Base-by-base conservation (phyloP, 2,888 invertebrate species). In the Melanophora roralis region DNA sequence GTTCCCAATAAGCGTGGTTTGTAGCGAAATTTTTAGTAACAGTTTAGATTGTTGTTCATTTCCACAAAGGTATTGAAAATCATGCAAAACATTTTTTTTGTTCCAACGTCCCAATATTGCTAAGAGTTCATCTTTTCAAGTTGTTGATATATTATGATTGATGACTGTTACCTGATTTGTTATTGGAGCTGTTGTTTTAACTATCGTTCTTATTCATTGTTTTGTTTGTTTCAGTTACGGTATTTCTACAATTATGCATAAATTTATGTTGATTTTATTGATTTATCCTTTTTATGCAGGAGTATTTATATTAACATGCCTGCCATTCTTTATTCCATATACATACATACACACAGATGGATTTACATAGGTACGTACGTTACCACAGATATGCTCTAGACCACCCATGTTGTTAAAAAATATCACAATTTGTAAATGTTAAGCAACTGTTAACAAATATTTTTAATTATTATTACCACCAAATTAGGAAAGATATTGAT, bases 81-180 rank as follows among this genome's bases (percentile, higher is more conserved):
- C 69, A 23, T 47, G 53, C 64, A 32, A 59, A 45, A 57, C 43
- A 32, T 47, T 43, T 45, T 47, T 60, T 43, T 9, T 45, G 2
- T 49, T 23, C 1, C 8, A 27, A 16, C 68, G 27, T 8, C 19
- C 3, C 3, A 5, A 27, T 75, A 5, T 51, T 60, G 53, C 55
- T 38, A 62, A n/a, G n/a, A n/a, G n/a, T n/a, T n/a, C n/a, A n/a
- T 21, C 45, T 47, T 21, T 59, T 72, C n/a, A 43, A 49, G 43
- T 60, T 49, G 53, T 36, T 74, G 45, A 75, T 65, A 75, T 67
- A 38, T 64, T 43, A 53, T 79, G 74, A 79, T 78, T 51, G 78
- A 78, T 79, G 74, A 69, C 74, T 78, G 68, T 40, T 14, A 36
- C 68, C 49, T 14, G 65, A 7, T 16, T 43, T 62, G 27, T 27